These are phyloP conservation scores for Maccullochella peelii DNA, from an alignment of 2,113 vertebrate species.

Conservation along the genomic window DNA sequence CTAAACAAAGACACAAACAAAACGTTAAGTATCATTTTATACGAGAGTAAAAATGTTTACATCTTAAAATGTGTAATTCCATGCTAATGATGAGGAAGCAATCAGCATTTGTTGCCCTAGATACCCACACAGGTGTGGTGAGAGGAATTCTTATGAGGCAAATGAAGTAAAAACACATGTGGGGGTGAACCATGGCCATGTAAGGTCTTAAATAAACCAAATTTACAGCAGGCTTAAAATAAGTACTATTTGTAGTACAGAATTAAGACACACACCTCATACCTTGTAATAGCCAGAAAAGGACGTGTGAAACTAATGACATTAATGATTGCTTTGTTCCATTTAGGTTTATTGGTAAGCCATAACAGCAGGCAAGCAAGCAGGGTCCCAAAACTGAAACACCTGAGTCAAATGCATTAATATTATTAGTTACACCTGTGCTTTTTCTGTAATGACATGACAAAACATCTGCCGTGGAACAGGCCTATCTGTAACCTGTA, in stretches of 20 bases:
- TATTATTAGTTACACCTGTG: not conserved
- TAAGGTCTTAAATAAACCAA: not conserved
- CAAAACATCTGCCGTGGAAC: not conserved
- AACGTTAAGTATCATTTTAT: not conserved
- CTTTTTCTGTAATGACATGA: not conserved
- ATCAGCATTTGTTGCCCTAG: too few species aligned
- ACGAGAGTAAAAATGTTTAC: not conserved
- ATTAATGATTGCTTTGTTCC: not conserved
- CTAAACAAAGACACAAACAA: conserved; percentile 74
- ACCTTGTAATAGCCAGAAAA: not conserved
- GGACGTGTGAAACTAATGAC: not conserved
- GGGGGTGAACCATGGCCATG: too few species aligned
- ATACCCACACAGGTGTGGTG: not conserved
- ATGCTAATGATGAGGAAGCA: not conserved
- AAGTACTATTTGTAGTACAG: too few species aligned
- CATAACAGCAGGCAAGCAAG: not conserved
- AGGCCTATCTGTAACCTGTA: not conserved
- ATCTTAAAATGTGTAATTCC: not conserved
- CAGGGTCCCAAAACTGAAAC: not conserved
- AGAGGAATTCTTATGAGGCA: not conserved
- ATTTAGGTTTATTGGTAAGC: not conserved
- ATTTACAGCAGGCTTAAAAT: too few species aligned
- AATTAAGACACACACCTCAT: not conserved
- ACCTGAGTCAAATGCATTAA: not conserved
- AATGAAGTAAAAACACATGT: not conserved